Evolutionary conservation across 2,113 vertebrate species (phyloP), one percentile per base, ranked within the genome.

Genomic region (Nyctereutes procyonoides): DNA sequence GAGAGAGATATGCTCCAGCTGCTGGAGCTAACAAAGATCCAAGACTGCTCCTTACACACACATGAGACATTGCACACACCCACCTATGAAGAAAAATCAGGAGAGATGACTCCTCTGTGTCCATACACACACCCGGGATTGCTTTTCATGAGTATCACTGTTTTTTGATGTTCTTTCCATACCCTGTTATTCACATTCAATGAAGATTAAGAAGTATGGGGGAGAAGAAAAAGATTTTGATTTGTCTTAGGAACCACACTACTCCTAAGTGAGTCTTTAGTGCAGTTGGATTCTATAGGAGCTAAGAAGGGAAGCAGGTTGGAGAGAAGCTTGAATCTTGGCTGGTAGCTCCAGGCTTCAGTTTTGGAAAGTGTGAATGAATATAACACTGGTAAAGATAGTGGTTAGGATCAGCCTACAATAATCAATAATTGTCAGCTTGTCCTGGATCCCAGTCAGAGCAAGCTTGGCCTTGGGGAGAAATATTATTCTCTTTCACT

Each of bases 361-460:
- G 28, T 35, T 88, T 87, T 77, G 51, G n/a, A 73, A 86, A 88
- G 58, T 56, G 4, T 16, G 32, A 83, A 43, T 94, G 32, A 87
- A 60, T 60, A 35, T 14, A 51, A 30, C 1, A 3, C 38, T 73
- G 48, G 5, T 13, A 92, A 79, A 92, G 51, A n/a, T 19, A 20
- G 69, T 76, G n/a, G 1, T 62, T 90, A 13, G 32, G 8, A 60
- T 43, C n/a, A 55, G 5, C 13, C n/a, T 38, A 53, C 0, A 38
- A 15, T 67, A 53, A 32, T 60, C 19, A 48, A 5, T 63, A 77
- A 63, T 65, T 3, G 1, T 30, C 12, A 28, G 28, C 35, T 74
- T 24, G 89, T 67, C 30, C 24, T 88, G 79, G 56, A 26, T 73
- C 56, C 4, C 3, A 53, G 71, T 84, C 62, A 88, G 35, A 35